phyloP scores from a whole-genome alignment of 2,888 invertebrate species.

The Brachyptera putata region DNA sequence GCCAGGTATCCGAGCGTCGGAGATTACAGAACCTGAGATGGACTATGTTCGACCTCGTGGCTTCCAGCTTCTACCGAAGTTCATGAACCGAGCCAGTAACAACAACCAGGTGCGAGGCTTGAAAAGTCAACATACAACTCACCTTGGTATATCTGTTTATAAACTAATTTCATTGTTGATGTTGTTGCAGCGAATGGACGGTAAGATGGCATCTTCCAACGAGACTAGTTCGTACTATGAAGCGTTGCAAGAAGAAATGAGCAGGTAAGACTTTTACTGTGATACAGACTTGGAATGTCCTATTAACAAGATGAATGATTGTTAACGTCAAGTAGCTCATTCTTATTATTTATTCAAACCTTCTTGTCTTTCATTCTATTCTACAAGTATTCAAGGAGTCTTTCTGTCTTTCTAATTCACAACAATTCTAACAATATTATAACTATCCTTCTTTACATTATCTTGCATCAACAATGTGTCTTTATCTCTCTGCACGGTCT shows the following conservation, averaged over 20 bases:
- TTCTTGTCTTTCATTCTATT: no score
- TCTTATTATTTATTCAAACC: no score
- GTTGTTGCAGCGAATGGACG: slow-evolving; percentile 38
- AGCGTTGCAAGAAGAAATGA: slow-evolving; percentile 45
- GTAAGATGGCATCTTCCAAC: slow-evolving; percentile 33
- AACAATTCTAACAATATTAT: no score
- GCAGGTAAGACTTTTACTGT: slow-evolving; percentile 48
- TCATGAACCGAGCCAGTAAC: slow-evolving; percentile 21
- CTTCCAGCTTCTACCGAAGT: slow-evolving; percentile 25
- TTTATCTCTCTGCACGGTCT: neutral
- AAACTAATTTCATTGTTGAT: neutral
- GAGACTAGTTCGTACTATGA: slow-evolving; percentile 39
- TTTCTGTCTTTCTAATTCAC: no score
- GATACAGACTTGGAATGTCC: no score
- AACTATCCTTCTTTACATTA: no score
- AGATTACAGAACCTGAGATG: slow-evolving; percentile 53
- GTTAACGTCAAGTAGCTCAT: no score
- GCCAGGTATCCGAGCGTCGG: slow-evolving; percentile 52
- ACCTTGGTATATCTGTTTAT: no score
- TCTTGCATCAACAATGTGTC: no score
- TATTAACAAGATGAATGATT: no score
- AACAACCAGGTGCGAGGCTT: slow-evolving; percentile 19
- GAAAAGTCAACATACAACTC: neutral
- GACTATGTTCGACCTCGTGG: slow-evolving; percentile 60
- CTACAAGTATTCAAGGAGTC: no score